Evolutionary conservation across 2,113 vertebrate species (phyloP).

Genomic region (Zosterops borbonicus): DNA sequence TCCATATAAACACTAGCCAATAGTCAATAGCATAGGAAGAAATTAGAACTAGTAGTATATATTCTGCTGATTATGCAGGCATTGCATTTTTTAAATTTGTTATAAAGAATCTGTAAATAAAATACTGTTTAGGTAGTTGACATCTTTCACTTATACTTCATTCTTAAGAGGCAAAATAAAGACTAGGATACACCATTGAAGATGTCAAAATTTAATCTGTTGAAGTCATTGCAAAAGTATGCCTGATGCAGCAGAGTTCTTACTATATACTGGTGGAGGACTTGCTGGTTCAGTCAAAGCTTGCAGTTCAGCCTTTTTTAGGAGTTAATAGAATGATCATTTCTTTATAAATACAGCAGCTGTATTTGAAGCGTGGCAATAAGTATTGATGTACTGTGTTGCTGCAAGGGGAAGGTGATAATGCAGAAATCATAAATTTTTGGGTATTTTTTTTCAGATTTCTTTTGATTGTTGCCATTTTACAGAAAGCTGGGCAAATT

Average conservation of each 20-base stretch:
- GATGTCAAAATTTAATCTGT: not conserved
- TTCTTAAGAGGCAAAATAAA: not conserved
- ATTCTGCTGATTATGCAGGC: not conserved
- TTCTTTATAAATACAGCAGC: not conserved
- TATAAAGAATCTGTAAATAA: not conserved
- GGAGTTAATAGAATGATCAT: not conserved
- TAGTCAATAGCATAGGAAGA: not conserved
- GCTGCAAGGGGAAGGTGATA: not conserved
- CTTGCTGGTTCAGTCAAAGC: not conserved
- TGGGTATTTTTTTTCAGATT: not conserved
- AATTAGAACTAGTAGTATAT: not conserved
- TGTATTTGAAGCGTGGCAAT: not conserved
- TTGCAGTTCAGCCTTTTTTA: not conserved
- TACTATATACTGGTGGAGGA: not conserved
- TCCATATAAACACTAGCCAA: not conserved
- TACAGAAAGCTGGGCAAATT: not conserved
- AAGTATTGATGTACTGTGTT: not conserved
- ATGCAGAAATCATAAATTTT: not conserved
- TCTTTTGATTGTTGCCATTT: not conserved
- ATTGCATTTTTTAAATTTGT: not conserved
- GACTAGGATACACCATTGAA: not conserved
- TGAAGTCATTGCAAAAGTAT: not conserved
- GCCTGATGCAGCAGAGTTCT: not conserved
- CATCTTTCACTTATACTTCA: not conserved
- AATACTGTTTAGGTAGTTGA: not conserved